Evolutionary conservation across 2,113 vertebrate species (phyloP), one percentile per base, ranked within the genome.

Genomic region (Scomber scombrus): DNA sequence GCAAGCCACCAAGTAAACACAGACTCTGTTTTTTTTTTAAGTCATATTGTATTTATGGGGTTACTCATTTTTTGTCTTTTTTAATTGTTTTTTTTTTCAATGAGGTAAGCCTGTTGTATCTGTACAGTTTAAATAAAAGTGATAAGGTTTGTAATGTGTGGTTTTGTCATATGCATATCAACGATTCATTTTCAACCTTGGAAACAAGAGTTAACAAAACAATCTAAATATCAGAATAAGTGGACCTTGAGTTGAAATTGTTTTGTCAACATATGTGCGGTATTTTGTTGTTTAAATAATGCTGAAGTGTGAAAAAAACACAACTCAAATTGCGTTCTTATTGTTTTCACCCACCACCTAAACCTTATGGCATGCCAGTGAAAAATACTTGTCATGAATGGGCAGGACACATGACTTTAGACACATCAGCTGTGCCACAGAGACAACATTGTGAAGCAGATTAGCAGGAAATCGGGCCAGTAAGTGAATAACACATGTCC

Each of bases 111-210:
- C 81, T 85, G 73, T 91, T 92, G 83, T 91, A 90, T 26, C 66
- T 93, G 91, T 92, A 93, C 92, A 93, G 89, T 91, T 91, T 92
- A 82, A 92, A 91, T 91, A 91, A 93, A 92, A 87, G 34, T 46
- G 73, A 67, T 89, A 87, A 76, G 73, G 86, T 93, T 93, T 92
- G 85, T 93, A 88, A 88, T 29, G 54, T 85, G 70, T 85, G 57
- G 43, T 84, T 89, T 88, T 55, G 18, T 15, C 26, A 2, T 8
- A 34, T 13, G 15, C 19, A 57, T 11, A 1, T 16, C 50, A 11
- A 31, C 51, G 11, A 16, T 45, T 15, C 15, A 21, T 49, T 12
- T 9, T 19, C 63, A 52, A 71, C 62, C 29, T 34, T 23, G 3
- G 34, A 50, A 43, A 45, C 15, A 7, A 13, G 47, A 29, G 61